Conservation (phyloP, 2,113 vertebrate species). For the Saimiri boliviensis region DNA sequence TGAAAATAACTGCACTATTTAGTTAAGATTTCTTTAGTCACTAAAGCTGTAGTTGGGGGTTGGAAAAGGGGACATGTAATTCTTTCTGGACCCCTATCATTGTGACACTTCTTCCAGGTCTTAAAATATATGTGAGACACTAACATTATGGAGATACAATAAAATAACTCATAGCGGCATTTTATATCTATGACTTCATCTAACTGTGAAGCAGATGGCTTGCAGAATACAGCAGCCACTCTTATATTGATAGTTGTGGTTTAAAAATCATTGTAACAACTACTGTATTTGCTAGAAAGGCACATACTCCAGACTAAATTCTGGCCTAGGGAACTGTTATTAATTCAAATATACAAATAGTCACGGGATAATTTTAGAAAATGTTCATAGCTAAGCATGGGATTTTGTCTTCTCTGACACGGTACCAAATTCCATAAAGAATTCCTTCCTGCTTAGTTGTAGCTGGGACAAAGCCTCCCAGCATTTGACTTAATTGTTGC, state of each 20-base stretch:
- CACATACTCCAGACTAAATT: conserved; percentile 31
- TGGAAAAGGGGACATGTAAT: not conserved
- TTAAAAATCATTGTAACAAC: conserved; percentile 39
- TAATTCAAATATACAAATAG: conserved; percentile 13
- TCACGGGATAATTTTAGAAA: conserved; percentile 18
- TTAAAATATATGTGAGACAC: conserved; percentile 51
- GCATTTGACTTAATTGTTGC: not conserved
- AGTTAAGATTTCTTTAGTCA: not conserved
- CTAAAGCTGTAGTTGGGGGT: not conserved
- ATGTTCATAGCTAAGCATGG: not conserved
- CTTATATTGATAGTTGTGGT: not conserved
- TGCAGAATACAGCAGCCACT: not conserved
- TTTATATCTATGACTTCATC: conserved; percentile 40
- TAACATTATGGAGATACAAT: not conserved
- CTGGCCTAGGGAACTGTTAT: not conserved
- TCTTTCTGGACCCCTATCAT: not conserved
- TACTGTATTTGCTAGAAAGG: conserved; percentile 43
- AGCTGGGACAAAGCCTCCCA: not conserved
- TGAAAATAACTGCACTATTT: conserved; percentile 31
- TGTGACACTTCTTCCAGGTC: not conserved
- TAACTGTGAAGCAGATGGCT: conserved; percentile 24
- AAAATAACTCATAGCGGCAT: conserved; percentile 16
- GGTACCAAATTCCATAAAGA: not conserved
- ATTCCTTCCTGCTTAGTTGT: not conserved
- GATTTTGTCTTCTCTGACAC: not conserved